A percentile compares a stretch with the other conserved stretches of the same genome.
Conservation (phyloP, 1,140 invertebrate species). For the Drosophila leontia region DNA sequence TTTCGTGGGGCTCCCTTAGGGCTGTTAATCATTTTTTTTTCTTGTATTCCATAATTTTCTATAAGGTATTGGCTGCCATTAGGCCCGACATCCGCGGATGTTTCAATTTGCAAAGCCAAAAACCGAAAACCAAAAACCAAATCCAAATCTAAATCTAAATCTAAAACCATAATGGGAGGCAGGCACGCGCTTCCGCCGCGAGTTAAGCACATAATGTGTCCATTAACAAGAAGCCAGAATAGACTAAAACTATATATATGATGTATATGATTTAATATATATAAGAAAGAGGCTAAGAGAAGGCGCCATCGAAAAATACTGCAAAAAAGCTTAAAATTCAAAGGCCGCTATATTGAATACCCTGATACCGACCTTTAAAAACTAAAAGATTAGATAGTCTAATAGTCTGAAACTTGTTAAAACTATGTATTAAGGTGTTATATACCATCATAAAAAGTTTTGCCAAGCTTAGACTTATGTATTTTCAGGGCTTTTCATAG, state of each 20-base stretch:
- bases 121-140: slow-evolving; percentile 17
- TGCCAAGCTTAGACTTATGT: not conserved
- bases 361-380: not conserved
- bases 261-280: not conserved
- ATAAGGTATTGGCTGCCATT: slow-evolving; percentile 28
- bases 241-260: not conserved
- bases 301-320: slow-evolving; percentile 33
- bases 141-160: slow-evolving; percentile 37
- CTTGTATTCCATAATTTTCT: slow-evolving; percentile 11
- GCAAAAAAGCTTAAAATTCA: slow-evolving; percentile 13
- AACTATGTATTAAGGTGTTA: not conserved
- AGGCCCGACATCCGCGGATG: slow-evolving; percentile 49
- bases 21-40: slow-evolving; percentile 34
- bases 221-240: slow-evolving; percentile 48
- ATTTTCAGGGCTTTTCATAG: not conserved
- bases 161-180: slow-evolving; percentile 55
- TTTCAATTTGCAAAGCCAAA: slow-evolving; percentile 70
- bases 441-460: not conserved
- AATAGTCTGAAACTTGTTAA: not conserved
- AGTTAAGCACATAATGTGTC: slow-evolving; percentile 48
- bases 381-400: slow-evolving; percentile 1
- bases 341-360: not conserved
- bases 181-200: slow-evolving; percentile 67
- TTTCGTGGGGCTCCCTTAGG: not conserved
- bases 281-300: not conserved